Base-by-base conservation (phyloP, 2,797 vertebrate species). In the Leptatherina wallacei region DNA sequence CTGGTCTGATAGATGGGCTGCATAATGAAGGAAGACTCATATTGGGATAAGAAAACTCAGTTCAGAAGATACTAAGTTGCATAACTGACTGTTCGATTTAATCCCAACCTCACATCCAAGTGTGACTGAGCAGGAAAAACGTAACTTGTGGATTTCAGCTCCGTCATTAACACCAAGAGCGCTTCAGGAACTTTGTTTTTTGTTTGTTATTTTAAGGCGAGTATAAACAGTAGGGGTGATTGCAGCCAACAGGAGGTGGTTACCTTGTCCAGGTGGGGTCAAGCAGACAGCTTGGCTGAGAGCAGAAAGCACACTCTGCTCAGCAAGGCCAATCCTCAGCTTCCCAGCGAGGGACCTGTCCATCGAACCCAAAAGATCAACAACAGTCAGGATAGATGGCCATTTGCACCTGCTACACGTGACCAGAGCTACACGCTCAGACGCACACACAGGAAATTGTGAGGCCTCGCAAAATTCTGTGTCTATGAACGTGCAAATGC, bases 301-400 rank as follows among this genome's bases (percentile, higher is more conserved):
- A 3, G 96, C 96, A 0, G 94, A 89, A 49, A 97, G 89, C 69
- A 97, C 95, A 0, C 97, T 97, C 84, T 96, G 97, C 83, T 97
- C 96, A 0, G 97, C 96, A 83, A 98, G 89, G 61, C 97, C 96
- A 0, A 98, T 97, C 70, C 97, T 93, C 77, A 98, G 94, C 80
- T 97, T 96, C 75, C 96, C 97, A 0, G 96, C 96, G 76, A 98
- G 86, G 7, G 96, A 96, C 91, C 97, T 98, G 90, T 69, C 89
- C 82, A 80, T 90, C 74, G 88, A 38, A 85, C 69, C n/a, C 73
- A 82, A 60, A 69, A 64, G 36, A 78, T 57, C 72, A 65, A 35
- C 58, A 71, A 57, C 55, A 40, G 47, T 78, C 65, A 81, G 40
- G 0, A 57, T 20, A 3, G 36, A 73, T 0, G 20, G 27, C 52